Percentiles rank a stretch among this genome's conserved stretches.
phyloP scores from a whole-genome alignment of 2,888 invertebrate genomes.

The Eilema griseolum region DNA sequence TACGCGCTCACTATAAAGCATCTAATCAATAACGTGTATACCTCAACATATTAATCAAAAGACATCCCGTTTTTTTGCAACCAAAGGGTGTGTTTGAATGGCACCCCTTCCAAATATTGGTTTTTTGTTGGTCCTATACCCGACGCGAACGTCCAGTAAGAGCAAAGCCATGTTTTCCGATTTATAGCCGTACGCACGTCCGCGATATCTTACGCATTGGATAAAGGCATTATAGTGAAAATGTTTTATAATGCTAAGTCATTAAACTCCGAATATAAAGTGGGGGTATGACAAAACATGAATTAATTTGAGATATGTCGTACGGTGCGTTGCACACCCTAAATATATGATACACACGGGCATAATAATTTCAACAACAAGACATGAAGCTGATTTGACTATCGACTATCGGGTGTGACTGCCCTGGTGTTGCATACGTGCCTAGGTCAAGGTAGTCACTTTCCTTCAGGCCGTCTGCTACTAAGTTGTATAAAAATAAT shows the following conservation, averaged over 20 bases:
- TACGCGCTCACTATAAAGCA: slow-evolving; percentile 33
- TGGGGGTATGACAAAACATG: slow-evolving; percentile 86
- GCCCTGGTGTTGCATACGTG: too few relatives aligned
- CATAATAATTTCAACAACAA: background rate
- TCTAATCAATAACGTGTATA: slow-evolving; percentile 57
- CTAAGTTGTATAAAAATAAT: too few relatives aligned
- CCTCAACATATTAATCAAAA: slow-evolving; percentile 80
- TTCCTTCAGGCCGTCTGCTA: too few relatives aligned
- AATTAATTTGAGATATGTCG: slow-evolving; percentile 86
- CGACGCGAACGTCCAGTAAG: slow-evolving; percentile 79
- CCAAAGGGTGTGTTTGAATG: slow-evolving; percentile 82
- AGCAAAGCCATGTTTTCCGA: slow-evolving; percentile 85
- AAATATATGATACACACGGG: slow-evolving; percentile 31
- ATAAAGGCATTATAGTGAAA: slow-evolving; percentile 68
- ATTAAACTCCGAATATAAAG: slow-evolving; percentile 84
- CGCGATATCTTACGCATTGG: slow-evolving; percentile 73
- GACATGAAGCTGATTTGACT: background rate
- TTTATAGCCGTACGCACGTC: slow-evolving; percentile 76
- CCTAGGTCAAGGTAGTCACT: too few relatives aligned
- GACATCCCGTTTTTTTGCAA: slow-evolving; percentile 73
- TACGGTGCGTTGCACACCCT: slow-evolving; percentile 79
- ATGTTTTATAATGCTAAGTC: slow-evolving; percentile 83
- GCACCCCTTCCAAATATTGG: slow-evolving; percentile 86
- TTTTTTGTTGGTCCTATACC: slow-evolving; percentile 74
- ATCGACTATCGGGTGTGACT: too few relatives aligned